Percentiles rank a stretch among this genome's conserved stretches.
phyloP scores from a whole-genome alignment of 2,797 vertebrate species.

The Avahi laniger region DNA sequence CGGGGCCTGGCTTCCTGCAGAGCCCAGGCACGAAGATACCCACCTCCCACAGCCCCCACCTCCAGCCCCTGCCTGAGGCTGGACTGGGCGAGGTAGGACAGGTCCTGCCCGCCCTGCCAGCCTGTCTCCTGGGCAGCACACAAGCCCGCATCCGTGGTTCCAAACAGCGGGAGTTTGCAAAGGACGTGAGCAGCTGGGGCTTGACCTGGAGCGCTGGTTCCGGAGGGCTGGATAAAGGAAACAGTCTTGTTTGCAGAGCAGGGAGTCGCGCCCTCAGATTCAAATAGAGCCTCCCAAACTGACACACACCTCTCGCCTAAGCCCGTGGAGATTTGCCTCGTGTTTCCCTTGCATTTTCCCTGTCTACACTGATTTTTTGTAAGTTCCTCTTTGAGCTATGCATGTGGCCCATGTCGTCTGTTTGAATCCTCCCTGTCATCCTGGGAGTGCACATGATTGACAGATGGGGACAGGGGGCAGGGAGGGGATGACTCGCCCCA shows the following conservation, averaged over 20 bases:
- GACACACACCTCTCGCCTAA: not conserved
- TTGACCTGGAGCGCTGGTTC: not conserved
- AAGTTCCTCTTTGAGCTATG: not conserved
- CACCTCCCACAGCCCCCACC: not conserved
- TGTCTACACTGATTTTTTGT: not conserved
- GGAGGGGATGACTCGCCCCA: not conserved
- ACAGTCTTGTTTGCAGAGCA: not conserved
- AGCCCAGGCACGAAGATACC: rapidly evolving
- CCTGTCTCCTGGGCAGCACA: not conserved
- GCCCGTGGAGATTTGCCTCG: not conserved
- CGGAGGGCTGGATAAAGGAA: not conserved
- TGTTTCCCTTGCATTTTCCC: not conserved
- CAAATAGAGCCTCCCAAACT: not conserved
- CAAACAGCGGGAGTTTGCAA: not conserved
- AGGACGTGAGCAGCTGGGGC: not conserved
- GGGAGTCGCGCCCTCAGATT: not conserved
- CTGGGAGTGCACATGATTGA: not conserved
- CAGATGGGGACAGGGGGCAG: not conserved
- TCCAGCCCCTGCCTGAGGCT: not conserved
- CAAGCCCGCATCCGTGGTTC: not conserved
- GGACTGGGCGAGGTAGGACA: not conserved
- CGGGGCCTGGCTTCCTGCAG: not conserved
- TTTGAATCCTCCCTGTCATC: not conserved
- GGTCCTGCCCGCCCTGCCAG: not conserved
- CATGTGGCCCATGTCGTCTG: not conserved